phyloP scores from a whole-genome alignment of 2,888 invertebrate species.

The Drosophila imparisetae region DNA sequence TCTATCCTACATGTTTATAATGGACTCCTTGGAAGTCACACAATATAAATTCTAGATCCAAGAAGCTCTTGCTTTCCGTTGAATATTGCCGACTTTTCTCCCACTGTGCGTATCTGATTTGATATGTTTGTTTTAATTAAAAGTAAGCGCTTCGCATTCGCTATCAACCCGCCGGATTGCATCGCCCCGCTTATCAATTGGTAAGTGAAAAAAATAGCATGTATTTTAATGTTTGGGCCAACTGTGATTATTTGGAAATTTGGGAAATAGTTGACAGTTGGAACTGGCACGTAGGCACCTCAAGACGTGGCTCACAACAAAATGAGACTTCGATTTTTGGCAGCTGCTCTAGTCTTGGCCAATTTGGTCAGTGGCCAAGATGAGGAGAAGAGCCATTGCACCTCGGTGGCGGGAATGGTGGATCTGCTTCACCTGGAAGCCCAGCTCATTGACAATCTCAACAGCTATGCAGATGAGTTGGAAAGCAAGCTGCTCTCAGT shows the following conservation, averaged over 20 bases:
- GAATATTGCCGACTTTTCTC: not conserved
- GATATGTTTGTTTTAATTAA: conserved; percentile 52
- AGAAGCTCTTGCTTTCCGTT: not conserved
- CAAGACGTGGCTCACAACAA: conserved; percentile 22
- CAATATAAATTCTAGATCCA: not conserved
- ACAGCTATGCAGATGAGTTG: conserved; percentile 66
- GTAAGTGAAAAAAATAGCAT: conserved; percentile 13
- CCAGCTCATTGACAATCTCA: conserved; percentile 71
- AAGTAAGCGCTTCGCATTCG: conserved; percentile 24
- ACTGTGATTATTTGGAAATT: conserved; percentile 31
- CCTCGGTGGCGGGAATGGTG: conserved; percentile 80
- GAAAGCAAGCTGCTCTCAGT: conserved; percentile 68
- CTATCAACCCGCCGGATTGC: conserved; percentile 46
- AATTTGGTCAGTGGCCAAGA: conserved; percentile 22
- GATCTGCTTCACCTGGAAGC: conserved; percentile 68
- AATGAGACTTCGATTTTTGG: conserved; percentile 25
- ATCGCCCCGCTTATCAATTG: conserved; percentile 51
- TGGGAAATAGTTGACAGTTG: conserved; percentile 48
- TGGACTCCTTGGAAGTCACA: not conserved
- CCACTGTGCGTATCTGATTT: not conserved
- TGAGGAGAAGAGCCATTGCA: conserved; percentile 70
- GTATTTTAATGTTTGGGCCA: conserved; percentile 6
- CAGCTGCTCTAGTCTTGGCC: not conserved
- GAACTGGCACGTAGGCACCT: conserved; percentile 47
- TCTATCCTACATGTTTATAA: not conserved